Evolutionary conservation across 2,797 vertebrate genomes (phyloP).

Genomic region (Pangasius krempfi): DNA sequence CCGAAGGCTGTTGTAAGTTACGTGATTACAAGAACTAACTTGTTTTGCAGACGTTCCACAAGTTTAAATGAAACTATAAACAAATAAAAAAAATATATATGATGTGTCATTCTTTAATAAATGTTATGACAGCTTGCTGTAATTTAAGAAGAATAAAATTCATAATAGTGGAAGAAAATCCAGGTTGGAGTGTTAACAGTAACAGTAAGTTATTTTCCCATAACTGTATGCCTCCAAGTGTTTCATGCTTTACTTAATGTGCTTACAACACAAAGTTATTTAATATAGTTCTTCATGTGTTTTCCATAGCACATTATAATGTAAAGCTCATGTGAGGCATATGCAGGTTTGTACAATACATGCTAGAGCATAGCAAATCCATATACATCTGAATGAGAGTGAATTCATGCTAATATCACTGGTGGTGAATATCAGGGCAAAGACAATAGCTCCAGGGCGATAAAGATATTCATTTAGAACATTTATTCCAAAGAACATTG

Average conservation of each 20-base stretch:
- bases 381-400: background rate
- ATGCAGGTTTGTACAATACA: background rate
- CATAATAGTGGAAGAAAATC: background rate
- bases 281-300: too few relatives aligned
- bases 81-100: background rate
- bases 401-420: background rate
- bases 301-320: background rate
- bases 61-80: background rate
- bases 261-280: background rate
- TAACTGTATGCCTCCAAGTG: background rate
- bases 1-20: background rate
- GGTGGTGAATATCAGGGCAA: background rate
- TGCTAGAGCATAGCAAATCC: background rate
- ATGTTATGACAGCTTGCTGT: background rate
- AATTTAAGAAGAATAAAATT: background rate
- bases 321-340: background rate
- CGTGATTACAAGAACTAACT: background rate
- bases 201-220: background rate
- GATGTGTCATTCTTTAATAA: too few relatives aligned
- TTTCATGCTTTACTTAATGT: background rate
- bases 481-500: background rate
- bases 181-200: background rate
- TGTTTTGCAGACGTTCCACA: too few relatives aligned
- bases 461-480: background rate
- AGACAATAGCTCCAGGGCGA: background rate